These are phyloP conservation scores for Amphiduros pacificus DNA, from an alignment of 2,888 invertebrate species.

Conservation along the genomic window DNA sequence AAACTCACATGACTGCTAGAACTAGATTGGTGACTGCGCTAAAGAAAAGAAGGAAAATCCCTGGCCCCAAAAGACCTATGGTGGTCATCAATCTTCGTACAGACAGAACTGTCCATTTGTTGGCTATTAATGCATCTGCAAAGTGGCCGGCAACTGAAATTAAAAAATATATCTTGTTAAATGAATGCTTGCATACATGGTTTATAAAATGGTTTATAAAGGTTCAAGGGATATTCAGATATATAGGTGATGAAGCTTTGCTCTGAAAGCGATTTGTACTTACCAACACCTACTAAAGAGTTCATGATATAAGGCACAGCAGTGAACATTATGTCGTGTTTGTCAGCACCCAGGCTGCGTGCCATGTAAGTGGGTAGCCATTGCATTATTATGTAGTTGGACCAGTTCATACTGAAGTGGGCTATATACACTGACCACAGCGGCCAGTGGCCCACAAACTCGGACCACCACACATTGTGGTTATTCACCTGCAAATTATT, in stretches of 20 bases:
- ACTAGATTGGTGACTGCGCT: constrained; percentile 72
- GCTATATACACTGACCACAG: constrained; percentile 76
- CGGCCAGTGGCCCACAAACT: constrained; percentile 71
- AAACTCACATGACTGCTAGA: constrained; percentile 69
- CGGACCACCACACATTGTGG: constrained; percentile 68
- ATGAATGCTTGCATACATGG: too few species aligned
- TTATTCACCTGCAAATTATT: constrained; percentile 61
- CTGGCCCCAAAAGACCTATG: constrained; percentile 73
- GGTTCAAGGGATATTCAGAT: not conserved
- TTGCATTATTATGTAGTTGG: constrained; percentile 78
- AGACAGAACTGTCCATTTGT: constrained; percentile 68
- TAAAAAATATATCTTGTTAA: not conserved
- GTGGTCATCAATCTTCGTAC: constrained; percentile 74
- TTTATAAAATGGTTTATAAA: not conserved
- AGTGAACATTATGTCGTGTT: constrained; percentile 72
- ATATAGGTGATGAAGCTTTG: not conserved
- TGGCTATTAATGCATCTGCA: constrained; percentile 69
- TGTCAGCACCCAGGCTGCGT: constrained; percentile 69
- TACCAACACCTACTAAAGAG: constrained; percentile 72
- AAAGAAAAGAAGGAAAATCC: constrained; percentile 72
- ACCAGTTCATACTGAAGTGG: constrained; percentile 81
- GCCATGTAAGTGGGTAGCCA: constrained; percentile 77
- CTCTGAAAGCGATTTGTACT: too few species aligned
- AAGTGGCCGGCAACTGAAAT: constrained; percentile 70
- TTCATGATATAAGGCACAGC: constrained; percentile 76